phyloP scores from a whole-genome alignment of 2,888 invertebrate genomes.

The Brachycybe producta region DNA sequence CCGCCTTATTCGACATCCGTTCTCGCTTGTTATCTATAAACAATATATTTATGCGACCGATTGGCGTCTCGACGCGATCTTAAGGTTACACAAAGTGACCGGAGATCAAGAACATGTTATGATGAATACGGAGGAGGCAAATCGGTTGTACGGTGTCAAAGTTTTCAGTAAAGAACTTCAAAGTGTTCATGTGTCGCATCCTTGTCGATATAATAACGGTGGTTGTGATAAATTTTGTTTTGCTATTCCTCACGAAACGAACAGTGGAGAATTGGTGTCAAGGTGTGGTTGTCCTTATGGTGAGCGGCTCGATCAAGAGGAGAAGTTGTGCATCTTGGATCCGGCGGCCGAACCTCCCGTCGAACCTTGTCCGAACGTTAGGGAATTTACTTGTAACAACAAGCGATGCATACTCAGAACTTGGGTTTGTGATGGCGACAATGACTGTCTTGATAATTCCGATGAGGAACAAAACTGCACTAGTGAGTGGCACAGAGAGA shows the following conservation, averaged over 20 bases:
- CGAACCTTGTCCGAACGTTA: constrained; percentile 75
- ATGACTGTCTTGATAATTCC: constrained; percentile 89
- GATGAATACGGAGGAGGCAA: constrained; percentile 76
- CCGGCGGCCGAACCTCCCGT: constrained; percentile 75
- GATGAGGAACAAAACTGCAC: constrained; percentile 92
- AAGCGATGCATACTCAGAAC: constrained; percentile 82
- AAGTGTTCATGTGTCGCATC: constrained; percentile 45
- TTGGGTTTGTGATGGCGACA: constrained; percentile 93
- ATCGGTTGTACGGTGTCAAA: constrained; percentile 80
- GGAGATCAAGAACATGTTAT: constrained; percentile 77
- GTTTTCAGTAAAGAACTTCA: constrained; percentile 34
- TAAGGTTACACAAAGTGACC: constrained; percentile 72
- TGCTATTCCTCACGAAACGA: constrained; percentile 55
- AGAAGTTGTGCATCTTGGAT: constrained; percentile 53
- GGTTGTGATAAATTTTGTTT: constrained; percentile 93
- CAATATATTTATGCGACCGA: constrained; percentile 95
- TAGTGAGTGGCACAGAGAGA: constrained; percentile 44
- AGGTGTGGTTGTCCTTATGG: constrained; percentile 89
- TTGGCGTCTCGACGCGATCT: constrained; percentile 89
- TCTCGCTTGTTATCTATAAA: constrained; percentile 71
- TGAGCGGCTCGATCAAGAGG: constrained; percentile 58
- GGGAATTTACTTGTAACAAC: constrained; percentile 89
- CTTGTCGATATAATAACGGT: constrained; percentile 71
- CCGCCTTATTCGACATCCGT: constrained; percentile 71
- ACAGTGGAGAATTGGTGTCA: constrained; percentile 38